Conservation (phyloP, 64 coral and sea anemone species). For the Montipora sp. region DNA sequence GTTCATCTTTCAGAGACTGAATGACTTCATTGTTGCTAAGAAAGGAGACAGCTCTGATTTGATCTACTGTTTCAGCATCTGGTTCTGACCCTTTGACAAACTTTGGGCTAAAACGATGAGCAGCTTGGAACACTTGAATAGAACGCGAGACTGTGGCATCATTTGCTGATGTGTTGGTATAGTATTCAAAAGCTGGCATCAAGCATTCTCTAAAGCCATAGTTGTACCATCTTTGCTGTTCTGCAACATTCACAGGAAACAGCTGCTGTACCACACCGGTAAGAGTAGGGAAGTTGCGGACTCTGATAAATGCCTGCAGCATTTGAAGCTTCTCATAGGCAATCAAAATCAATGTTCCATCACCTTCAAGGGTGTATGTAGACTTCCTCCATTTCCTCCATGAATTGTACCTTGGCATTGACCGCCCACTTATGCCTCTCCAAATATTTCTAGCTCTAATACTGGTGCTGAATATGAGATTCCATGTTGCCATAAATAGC, state of each 20-base stretch:
- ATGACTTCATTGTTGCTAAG: too few species aligned
- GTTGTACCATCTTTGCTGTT: slow-evolving; percentile 45
- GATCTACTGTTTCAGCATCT: too few species aligned
- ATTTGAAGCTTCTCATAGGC: slow-evolving; percentile 49
- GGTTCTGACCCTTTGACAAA: too few species aligned
- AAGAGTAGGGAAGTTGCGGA: slow-evolving; percentile 2
- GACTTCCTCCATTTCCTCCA: background rate
- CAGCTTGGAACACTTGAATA: slow-evolving; percentile 50
- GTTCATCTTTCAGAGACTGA: too few species aligned
- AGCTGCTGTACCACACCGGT: background rate
- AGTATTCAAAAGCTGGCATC: slow-evolving; percentile 51
- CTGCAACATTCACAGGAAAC: background rate
- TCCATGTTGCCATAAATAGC: slow-evolving; percentile 33
- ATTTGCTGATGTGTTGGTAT: background rate
- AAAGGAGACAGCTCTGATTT: too few species aligned
- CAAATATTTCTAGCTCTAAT: slow-evolving; percentile 28
- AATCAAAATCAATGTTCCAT: slow-evolving; percentile 36
- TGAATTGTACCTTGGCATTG: slow-evolving; percentile 46
- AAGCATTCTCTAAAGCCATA: slow-evolving; percentile 47
- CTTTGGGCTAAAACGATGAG: slow-evolving; percentile 28
- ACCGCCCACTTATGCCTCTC: slow-evolving; percentile 13
- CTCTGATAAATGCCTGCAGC: slow-evolving; percentile 24
- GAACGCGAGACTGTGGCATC: slow-evolving; percentile 43
- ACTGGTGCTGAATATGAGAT: slow-evolving; percentile 32
- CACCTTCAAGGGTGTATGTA: slow-evolving; percentile 20